phyloP scores from a whole-genome alignment of 1,140 invertebrate species.

The Palaemon carinicauda region DNA sequence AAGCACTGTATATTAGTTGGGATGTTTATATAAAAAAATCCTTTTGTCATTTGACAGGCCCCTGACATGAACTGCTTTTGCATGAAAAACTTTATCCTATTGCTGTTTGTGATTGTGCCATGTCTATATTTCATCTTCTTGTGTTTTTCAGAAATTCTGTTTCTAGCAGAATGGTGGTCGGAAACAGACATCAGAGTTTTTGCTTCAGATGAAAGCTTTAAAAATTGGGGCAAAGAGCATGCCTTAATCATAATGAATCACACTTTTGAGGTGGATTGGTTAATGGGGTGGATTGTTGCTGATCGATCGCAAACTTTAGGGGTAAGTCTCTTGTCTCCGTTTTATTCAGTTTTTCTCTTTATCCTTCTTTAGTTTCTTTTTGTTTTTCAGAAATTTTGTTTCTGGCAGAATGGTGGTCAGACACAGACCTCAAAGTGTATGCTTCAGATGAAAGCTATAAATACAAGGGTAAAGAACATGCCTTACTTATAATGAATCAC shows the following conservation, averaged over 20 bases:
- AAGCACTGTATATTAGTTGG: too few species aligned
- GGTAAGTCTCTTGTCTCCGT: conserved; percentile 68
- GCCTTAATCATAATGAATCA: conserved; percentile 93
- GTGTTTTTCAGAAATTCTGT: conserved; percentile 81
- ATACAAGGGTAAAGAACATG: conserved; percentile 87
- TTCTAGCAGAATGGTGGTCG: conserved; percentile 93
- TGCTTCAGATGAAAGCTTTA: conserved; percentile 79
- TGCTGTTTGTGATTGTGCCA: too few species aligned
- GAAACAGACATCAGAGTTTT: conserved; percentile 78
- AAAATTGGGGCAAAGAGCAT: conserved; percentile 87
- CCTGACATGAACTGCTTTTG: too few species aligned
- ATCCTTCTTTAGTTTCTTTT: background rate
- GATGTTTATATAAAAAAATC: too few species aligned
- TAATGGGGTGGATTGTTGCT: conserved; percentile 86
- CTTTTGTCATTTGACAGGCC: too few species aligned
- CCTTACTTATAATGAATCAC: conserved; percentile 92
- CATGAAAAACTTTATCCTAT: too few species aligned
- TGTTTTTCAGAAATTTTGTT: conserved; percentile 84
- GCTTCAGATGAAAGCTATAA: conserved; percentile 81
- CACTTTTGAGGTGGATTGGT: conserved; percentile 94
- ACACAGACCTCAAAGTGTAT: conserved; percentile 77
- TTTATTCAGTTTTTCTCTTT: too few species aligned
- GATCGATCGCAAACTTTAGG: conserved; percentile 81
- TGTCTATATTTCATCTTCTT: background rate
- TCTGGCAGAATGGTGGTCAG: conserved; percentile 92